Conservation (phyloP, 2,113 vertebrate species). For the Chrysochloris asiatica region DNA sequence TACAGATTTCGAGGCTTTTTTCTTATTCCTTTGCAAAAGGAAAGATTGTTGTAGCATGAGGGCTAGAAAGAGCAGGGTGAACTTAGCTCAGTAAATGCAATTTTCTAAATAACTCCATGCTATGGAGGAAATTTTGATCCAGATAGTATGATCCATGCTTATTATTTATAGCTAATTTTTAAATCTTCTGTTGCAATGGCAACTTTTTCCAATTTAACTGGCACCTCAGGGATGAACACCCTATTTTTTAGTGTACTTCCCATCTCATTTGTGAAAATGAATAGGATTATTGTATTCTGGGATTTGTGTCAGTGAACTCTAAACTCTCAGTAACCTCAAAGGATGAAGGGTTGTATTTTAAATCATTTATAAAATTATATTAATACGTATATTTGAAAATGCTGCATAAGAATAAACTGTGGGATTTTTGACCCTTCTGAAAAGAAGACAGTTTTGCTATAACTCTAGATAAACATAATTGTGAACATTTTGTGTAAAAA, state of each 20-base stretch:
- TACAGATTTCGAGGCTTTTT: background rate
- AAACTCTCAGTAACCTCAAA: conserved; percentile 67
- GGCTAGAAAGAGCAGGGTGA: conserved; percentile 45
- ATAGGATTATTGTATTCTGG: conserved; percentile 51
- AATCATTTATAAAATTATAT: conserved; percentile 68
- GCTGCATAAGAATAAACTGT: conserved; percentile 43
- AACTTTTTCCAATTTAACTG: conserved; percentile 70
- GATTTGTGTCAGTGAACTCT: conserved; percentile 54
- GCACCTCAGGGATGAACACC: conserved; percentile 79
- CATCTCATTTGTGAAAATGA: conserved; percentile 67
- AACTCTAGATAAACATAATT: conserved; percentile 31
- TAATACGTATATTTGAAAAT: conserved; percentile 57
- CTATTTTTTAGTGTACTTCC: conserved; percentile 60
- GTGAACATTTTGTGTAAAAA: conserved; percentile 41
- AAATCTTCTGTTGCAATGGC: conserved; percentile 48
- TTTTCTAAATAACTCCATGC: conserved; percentile 6
- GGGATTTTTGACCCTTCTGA: background rate
- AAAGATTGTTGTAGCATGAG: background rate
- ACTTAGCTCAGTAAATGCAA: conserved; percentile 1
- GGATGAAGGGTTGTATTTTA: conserved; percentile 75
- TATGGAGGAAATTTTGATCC: conserved; percentile 28
- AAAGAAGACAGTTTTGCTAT: conserved; percentile 16
- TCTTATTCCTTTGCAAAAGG: conserved; percentile 65
- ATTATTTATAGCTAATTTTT: conserved; percentile 71
- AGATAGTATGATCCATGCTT: conserved; percentile 47